These are phyloP conservation scores for Anorthoa munda DNA, from an alignment of 2,888 invertebrate species.

Conservation along the genomic window DNA sequence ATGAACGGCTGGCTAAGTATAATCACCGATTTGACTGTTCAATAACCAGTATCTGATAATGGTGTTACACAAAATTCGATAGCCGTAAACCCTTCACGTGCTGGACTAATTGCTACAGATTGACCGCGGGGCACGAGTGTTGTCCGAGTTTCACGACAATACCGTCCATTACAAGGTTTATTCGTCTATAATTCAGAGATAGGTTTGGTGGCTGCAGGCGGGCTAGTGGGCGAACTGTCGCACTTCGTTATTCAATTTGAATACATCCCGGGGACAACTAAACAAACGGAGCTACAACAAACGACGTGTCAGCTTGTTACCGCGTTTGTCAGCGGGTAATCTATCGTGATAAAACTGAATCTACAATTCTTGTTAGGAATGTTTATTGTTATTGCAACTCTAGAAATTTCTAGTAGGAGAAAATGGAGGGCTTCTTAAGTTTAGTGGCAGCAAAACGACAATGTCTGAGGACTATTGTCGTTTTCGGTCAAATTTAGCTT, in stretches of 20 bases:
- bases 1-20: constrained; percentile 33
- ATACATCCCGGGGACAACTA: constrained; percentile 69
- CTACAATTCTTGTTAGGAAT: not conserved
- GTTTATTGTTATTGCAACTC: not conserved
- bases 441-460: too few species aligned
- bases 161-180: constrained; percentile 54
- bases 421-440: too few species aligned
- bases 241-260: constrained; percentile 78
- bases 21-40: constrained; percentile 29
- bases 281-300: constrained; percentile 67
- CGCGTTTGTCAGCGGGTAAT: constrained; percentile 23
- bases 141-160: constrained; percentile 52
- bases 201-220: constrained; percentile 43
- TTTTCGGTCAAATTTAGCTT: not conserved
- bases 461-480: not conserved
- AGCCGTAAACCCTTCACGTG: constrained; percentile 46
- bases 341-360: not conserved
- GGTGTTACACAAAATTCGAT: constrained; percentile 61
- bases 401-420: too few species aligned
- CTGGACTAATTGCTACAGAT: constrained; percentile 60
- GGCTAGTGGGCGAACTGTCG: constrained; percentile 68
- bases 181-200: constrained; percentile 58
- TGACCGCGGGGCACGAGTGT: constrained; percentile 44
- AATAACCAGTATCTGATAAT: constrained; percentile 33
- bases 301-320: constrained; percentile 42